Evolutionary conservation across 2,113 vertebrate genomes (phyloP), one percentile per base, ranked within the genome.

Genomic region (Synchiropus splendidus): DNA sequence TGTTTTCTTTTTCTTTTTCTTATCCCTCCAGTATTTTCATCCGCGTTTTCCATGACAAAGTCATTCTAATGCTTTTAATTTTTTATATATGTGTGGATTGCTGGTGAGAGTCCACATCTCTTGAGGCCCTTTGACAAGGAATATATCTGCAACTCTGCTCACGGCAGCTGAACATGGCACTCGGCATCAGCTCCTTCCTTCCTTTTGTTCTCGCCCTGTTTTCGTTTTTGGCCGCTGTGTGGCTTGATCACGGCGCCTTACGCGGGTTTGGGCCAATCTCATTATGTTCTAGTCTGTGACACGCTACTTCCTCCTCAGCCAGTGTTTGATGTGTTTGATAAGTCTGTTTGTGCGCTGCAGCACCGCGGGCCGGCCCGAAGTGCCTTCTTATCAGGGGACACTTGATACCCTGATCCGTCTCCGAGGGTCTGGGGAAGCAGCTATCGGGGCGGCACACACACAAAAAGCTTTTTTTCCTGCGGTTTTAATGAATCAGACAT

Each of bases 251-350:
- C 66, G 60, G 51, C 18, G 61, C 44, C 61, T 59, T 51, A 17
- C 50, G 31, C 42, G 2, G 39, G 50, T 54, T 56, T 74, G n/a
- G n/a, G 69, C 76, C 77, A 77, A 77, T 73, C 75, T 76, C 69
- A 78, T 80, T 76, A 78, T 62, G 50, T 55, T 41, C 64, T 77
- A 72, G 78, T 83, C 74, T 80, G 54, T 61, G 69, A 71, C 75
- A 65, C 61, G 63, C 56, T 58, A 56, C 64, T 62, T 64, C 16
- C 53, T 64, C 34, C 44, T 63, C 45, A 53, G 17, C 51, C 52
- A 48, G 57, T 61, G 51, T 69, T 56, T 67, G 55, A 71, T 70
- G 58, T 64, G 48, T 61, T 54, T 52, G 46, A 56, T 56, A 54
- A 38, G 45, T 55, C 34, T 53, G 39, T 68, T 76, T 56, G 48